phyloP scores from a whole-genome alignment of 2,888 invertebrate genomes.

The Stenichneumon culpator region DNA sequence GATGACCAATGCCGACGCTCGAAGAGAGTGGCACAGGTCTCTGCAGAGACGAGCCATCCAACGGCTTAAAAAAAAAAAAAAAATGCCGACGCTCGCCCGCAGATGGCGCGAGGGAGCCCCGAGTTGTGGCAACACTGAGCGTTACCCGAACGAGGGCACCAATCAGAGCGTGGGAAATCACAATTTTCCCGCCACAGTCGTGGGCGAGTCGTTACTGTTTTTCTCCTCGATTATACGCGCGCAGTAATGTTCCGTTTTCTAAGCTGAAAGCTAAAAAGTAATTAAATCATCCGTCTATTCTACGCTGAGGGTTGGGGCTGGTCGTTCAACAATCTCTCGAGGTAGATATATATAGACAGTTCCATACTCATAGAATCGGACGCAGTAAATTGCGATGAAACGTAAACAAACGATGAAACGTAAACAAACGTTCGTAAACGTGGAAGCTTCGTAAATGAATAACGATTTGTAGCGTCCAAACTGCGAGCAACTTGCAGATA shows the following conservation, averaged over 20 bases:
- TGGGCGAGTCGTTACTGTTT: not conserved
- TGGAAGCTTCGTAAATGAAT: not conserved
- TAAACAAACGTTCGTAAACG: not conserved
- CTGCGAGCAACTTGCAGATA: not conserved
- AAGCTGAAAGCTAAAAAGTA: not conserved
- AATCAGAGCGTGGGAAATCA: not conserved
- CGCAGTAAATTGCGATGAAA: not conserved
- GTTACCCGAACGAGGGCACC: not conserved
- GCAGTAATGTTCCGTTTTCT: not conserved
- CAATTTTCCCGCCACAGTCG: not conserved
- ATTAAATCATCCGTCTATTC: not conserved
- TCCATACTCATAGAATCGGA: not conserved
- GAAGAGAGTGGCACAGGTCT: too few relatives aligned
- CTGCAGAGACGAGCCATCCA: too few relatives aligned
- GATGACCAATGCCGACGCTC: not conserved
- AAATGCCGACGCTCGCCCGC: not conserved
- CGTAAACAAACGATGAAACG: not conserved
- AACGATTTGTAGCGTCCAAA: not conserved
- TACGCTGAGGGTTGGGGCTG: not conserved
- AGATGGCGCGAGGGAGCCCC: not conserved
- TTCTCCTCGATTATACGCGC: not conserved
- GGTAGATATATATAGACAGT: not conserved
- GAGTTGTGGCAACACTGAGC: not conserved
- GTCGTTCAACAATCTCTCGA: not conserved
- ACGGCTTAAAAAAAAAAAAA: too few relatives aligned